These are phyloP conservation scores for Dasypolia templi DNA, from an alignment of 2,888 invertebrate genomes.

Conservation along the genomic window DNA sequence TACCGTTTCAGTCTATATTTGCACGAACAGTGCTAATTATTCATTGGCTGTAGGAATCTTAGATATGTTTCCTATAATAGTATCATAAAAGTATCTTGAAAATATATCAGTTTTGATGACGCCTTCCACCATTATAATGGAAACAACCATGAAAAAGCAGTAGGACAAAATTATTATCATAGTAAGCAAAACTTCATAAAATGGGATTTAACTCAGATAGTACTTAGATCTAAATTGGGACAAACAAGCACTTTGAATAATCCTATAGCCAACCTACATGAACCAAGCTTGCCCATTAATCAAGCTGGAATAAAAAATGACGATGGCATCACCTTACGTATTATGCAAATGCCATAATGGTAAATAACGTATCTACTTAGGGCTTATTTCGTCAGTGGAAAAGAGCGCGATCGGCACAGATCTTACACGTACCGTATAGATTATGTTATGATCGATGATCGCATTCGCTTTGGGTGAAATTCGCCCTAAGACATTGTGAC, in stretches of 20 bases:
- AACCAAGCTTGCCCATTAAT: neutral
- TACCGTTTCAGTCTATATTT: neutral
- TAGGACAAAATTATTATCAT: neutral
- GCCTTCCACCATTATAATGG: no score
- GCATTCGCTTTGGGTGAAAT: no score
- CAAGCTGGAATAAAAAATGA: neutral
- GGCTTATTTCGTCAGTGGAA: no score
- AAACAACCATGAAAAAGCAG: no score
- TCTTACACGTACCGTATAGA: no score
- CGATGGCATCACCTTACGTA: neutral
- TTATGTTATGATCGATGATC: no score
- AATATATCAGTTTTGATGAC: neutral
- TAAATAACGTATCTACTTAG: no score
- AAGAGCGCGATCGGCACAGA: no score
- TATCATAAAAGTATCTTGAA: neutral
- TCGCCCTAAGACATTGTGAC: no score
- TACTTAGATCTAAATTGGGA: neutral
- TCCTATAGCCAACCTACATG: neutral
- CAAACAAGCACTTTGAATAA: constrained; percentile 10
- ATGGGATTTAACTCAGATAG: neutral
- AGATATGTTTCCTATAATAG: neutral
- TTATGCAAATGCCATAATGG: neutral
- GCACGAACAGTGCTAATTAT: neutral
- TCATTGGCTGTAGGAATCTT: neutral
- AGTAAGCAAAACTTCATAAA: neutral